Base-by-base conservation (phyloP, 2,797 vertebrate species). In the Sarcoramphus papa region DNA sequence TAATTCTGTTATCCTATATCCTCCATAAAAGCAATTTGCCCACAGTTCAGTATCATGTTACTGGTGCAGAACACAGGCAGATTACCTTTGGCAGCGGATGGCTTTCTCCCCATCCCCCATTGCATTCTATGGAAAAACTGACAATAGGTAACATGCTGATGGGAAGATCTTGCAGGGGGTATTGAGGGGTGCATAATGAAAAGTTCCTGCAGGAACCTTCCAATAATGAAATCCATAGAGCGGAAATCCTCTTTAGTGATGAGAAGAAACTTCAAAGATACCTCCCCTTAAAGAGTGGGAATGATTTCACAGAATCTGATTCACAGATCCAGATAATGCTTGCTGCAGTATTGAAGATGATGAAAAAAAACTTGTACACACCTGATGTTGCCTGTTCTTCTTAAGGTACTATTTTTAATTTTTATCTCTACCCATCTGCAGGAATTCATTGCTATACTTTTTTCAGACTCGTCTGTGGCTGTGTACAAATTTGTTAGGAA, bases 181-280 rank as follows among this genome's bases (percentile, higher is more conserved):
- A 77, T 45, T 65, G 68, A 77, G 82, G 63, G 60, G 25, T 79
- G 81, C 94, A 92, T 74, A 94, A 81, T 89, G 83, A 90, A 85
- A 76, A 88, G 60, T 27, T 95, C 40, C 90, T 95, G 86, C 90
- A 93, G 91, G 88, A 96, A 89, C 31, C 70, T 79, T 81, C 53
- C 74, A 95, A 85, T 86, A 97, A 94, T 85, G 88, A 82, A 85
- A 86, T 82, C 70, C 56, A 53, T 5, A 54, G 91, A 94, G 93
- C 7, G 1, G 88, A 97, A 97, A 97, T 95, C 86, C 94, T 96
- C 70, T 41, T 59, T 54, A 18, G 6, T 69, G 63, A 69, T 41
- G 69, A 89, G 77, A 81, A 90, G 69, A 94, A 91, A 91, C 92
- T 86, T 96, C 86, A 91, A 90, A 87, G 77, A 63, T 86, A 64